Base-by-base conservation (phyloP, 2,797 vertebrate species). In the Galaxias olidus region DNA sequence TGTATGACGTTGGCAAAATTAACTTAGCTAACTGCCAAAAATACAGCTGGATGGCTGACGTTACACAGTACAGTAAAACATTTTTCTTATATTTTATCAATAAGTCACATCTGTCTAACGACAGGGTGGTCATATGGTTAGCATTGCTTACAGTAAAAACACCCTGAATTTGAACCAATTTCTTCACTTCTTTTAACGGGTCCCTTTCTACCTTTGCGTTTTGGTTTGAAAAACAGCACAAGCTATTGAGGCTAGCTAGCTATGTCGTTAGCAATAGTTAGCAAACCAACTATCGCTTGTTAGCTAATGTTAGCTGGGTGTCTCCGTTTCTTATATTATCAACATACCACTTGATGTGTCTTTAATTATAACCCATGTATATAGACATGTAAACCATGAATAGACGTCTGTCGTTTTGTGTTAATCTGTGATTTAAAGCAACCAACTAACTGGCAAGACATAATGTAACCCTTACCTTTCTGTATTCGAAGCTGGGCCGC, bases 401-500 rank as follows among this genome's bases (percentile, higher is more conserved):
- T 18, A 60, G 11, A 60, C 17, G 11, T 44, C 13, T 4, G 4
- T 49, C 42, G 14, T 17, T 47, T 9, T 4, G 0, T 18, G 54
- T 10, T 45, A 46, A 10, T 17, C 47, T 11, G 10, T 0, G 17
- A 30, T 47, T 44, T n/a, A 43, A 20, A 11, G 14, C 19, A 30
- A 18, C 41, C 20, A 1, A 9, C 43, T 4, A 4, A 12, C 45
- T 1, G 17, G 30, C 12, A 49, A 11, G 7, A 19, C 40, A 41
- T 45, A 7, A 52, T 50, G 48, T 4, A 40, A 63, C 40, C 49
- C 19, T 41, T 81, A 97, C 96, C 96, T 94, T 97, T 98, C 92
- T 96, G 95, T 86, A 96, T 94, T 65, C 96, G 92, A 70, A 96
- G 95, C 89, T 97, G 95, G 78, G 96, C 95, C 89, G 96, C 96